Conservation (phyloP, 2,797 vertebrate species). For the Halcyon badia region DNA sequence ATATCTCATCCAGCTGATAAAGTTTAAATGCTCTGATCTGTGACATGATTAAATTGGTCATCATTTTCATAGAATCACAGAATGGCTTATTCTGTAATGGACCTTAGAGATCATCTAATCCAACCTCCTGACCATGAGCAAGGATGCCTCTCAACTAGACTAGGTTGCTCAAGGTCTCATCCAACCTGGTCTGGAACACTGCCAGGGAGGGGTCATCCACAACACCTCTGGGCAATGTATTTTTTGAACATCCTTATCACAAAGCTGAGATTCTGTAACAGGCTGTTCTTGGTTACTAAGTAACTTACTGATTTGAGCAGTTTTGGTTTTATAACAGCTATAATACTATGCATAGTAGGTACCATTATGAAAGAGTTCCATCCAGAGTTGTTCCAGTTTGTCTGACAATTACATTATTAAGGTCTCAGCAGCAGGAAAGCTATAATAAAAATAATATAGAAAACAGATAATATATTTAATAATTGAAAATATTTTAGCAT, state of each 20-base stretch:
- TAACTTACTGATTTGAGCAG: background rate
- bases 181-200: no score
- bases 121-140: no score
- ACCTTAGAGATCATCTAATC: no score
- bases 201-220: no score
- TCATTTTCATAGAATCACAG: no score
- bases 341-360: background rate
- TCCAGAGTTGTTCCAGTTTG: background rate
- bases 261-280: background rate
- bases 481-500: background rate
- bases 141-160: no score
- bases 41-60: background rate
- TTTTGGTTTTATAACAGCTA: background rate
- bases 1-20: background rate
- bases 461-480: background rate
- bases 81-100: no score
- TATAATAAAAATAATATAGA: background rate
- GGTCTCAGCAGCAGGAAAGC: background rate
- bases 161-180: no score
- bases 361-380: background rate
- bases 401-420: background rate
- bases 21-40: background rate
- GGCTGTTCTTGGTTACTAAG: background rate
- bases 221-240: no score
- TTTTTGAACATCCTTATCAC: background rate